Evolutionary conservation across 2,888 invertebrate genomes (phyloP).

Genomic region (Odontothrips loti): DNA sequence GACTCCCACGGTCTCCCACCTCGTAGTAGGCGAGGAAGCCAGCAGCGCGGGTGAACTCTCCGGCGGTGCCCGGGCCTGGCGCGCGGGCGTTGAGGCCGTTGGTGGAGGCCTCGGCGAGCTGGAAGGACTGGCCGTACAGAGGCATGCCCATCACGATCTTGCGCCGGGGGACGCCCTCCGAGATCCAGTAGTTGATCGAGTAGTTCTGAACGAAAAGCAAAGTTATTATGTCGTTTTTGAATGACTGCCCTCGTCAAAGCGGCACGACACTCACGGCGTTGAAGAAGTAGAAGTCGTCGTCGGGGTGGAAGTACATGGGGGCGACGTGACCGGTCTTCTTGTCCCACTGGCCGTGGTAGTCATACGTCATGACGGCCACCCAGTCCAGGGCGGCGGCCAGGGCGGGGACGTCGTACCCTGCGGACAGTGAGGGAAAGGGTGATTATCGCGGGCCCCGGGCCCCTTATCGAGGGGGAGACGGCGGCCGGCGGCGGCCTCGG

Average conservation of each 20-base stretch:
- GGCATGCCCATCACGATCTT: slow-evolving; percentile 88
- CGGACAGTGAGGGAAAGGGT: not conserved
- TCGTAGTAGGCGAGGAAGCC: slow-evolving; percentile 88
- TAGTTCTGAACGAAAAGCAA: slow-evolving; percentile 58
- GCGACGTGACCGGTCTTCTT: slow-evolving; percentile 87
- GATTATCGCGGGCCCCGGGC: not conserved
- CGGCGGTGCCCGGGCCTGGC: slow-evolving; percentile 71
- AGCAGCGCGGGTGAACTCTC: slow-evolving; percentile 78
- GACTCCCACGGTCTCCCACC: slow-evolving; percentile 52
- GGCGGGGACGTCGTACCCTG: slow-evolving; percentile 71
- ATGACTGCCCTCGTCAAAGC: not conserved
- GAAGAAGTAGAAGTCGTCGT: slow-evolving; percentile 75
- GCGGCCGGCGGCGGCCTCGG: not conserved
- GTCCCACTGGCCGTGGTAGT: slow-evolving; percentile 90
- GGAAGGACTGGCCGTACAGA: slow-evolving; percentile 79
- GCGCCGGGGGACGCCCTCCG: slow-evolving; percentile 72
- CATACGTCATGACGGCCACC: slow-evolving; percentile 91
- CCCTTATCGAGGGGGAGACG: too few species aligned
- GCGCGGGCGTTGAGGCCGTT: slow-evolving; percentile 71
- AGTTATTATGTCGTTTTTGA: not conserved
- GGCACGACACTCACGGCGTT: slow-evolving; percentile 63
- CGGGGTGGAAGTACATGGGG: slow-evolving; percentile 75
- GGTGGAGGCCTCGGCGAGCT: slow-evolving; percentile 54
- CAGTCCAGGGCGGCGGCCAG: slow-evolving; percentile 74
- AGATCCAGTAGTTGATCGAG: slow-evolving; percentile 84